Evolutionary conservation across 2,888 invertebrate genomes (phyloP).

Genomic region (Parelbella ahira): DNA sequence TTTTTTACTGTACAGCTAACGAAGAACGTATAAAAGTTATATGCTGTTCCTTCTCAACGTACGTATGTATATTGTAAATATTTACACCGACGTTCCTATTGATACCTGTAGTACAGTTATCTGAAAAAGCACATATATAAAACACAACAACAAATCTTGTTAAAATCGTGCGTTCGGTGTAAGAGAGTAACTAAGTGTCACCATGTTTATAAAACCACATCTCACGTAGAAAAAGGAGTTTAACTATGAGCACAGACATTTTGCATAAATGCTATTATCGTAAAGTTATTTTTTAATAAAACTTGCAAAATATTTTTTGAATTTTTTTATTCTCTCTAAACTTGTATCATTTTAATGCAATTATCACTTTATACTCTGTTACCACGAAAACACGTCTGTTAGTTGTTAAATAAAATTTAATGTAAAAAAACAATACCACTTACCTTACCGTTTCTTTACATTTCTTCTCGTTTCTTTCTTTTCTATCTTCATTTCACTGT

Average conservation of each 20-base stretch:
- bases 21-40: slow-evolving; percentile 1
- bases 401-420: slow-evolving; percentile 41
- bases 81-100: slow-evolving; percentile 48
- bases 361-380: too few relatives aligned
- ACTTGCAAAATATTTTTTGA: too few relatives aligned
- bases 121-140: slow-evolving; percentile 69
- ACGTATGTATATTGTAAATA: slow-evolving; percentile 5
- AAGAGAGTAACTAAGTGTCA: background rate
- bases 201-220: too few relatives aligned
- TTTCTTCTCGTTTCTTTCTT: slow-evolving; percentile 36
- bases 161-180: slow-evolving; percentile 33
- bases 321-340: too few relatives aligned
- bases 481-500: slow-evolving; percentile 47
- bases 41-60: too few relatives aligned
- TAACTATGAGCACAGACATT: too few relatives aligned
- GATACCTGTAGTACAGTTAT: slow-evolving; percentile 73
- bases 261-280: too few relatives aligned
- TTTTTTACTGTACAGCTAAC: slow-evolving; percentile 6
- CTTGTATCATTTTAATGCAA: too few relatives aligned
- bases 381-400: slow-evolving; percentile 34
- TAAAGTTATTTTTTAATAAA: too few relatives aligned
- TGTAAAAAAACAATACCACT: slow-evolving; percentile 46
- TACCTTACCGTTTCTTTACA: slow-evolving; percentile 53
- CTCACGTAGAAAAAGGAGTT: too few relatives aligned
- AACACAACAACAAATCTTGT: slow-evolving; percentile 50